phyloP scores from a whole-genome alignment of 1,140 invertebrate genomes.

The Stegodyphus mimosarum region DNA sequence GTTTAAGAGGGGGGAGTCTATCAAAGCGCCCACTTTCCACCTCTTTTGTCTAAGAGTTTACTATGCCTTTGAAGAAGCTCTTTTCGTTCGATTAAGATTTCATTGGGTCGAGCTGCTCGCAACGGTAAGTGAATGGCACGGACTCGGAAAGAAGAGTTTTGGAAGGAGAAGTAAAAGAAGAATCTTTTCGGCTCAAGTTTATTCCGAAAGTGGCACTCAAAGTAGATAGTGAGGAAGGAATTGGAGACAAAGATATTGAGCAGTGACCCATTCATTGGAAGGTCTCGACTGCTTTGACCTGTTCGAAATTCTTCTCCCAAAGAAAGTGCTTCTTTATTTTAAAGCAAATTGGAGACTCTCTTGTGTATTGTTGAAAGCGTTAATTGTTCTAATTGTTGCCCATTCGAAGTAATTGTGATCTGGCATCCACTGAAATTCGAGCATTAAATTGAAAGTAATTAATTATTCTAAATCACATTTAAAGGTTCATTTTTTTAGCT shows the following conservation, averaged over 20 bases:
- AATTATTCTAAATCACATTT: too few species aligned
- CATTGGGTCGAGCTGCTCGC: slow-evolving; percentile 20
- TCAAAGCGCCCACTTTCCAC: slow-evolving; percentile 11
- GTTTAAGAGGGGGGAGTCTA: slow-evolving; percentile 11
- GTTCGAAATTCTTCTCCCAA: slow-evolving; percentile 24
- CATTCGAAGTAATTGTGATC: too few species aligned
- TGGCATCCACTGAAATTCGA: too few species aligned
- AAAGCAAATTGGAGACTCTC: too few species aligned
- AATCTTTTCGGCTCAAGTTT: not conserved
- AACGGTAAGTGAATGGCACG: not conserved
- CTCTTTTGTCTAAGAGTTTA: slow-evolving; percentile 35
- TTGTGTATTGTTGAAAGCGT: too few species aligned
- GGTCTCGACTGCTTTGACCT: not conserved
- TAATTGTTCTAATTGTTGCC: too few species aligned
- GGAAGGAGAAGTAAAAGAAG: not conserved
- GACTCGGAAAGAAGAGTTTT: not conserved
- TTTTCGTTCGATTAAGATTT: slow-evolving; percentile 58
- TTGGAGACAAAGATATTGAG: slow-evolving; percentile 42
- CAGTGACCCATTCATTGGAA: slow-evolving; percentile 5
- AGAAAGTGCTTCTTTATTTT: slow-evolving; percentile 6
- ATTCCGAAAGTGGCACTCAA: slow-evolving; percentile 47
- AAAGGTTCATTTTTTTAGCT: too few species aligned
- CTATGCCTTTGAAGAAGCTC: slow-evolving; percentile 31
- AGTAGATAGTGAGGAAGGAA: slow-evolving; percentile 14
- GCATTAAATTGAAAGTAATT: too few species aligned